Evolutionary conservation across 2,888 invertebrate genomes (phyloP).

Genomic region (Lathronympha strigana): DNA sequence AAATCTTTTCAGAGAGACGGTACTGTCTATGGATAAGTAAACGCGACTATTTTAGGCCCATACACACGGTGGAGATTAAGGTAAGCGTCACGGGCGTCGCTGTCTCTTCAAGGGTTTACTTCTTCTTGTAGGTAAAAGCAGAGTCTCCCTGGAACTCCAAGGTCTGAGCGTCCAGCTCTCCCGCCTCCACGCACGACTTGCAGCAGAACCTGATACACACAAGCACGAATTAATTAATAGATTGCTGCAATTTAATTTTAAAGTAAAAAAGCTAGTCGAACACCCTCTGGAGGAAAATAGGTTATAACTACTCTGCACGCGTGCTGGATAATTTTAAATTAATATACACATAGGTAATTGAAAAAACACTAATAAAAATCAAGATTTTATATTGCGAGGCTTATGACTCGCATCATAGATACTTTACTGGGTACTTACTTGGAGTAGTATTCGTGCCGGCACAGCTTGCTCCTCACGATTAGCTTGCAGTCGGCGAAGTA

Average conservation of each 20-base stretch:
- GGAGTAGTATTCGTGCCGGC: constrained; percentile 95
- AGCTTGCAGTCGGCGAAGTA: constrained; percentile 95
- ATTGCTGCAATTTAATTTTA: too few species aligned
- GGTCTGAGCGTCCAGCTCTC: constrained; percentile 84
- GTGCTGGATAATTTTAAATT: too few species aligned
- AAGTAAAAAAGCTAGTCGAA: too few species aligned
- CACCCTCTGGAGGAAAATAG: too few species aligned
- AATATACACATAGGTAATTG: too few species aligned
- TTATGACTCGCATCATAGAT: too few species aligned
- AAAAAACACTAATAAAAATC: too few species aligned
- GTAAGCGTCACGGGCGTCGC: constrained; percentile 1
- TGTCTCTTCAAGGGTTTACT: constrained; percentile 11
- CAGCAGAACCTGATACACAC: constrained; percentile 90
- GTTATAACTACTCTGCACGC: too few species aligned
- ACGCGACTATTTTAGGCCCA: neutral
- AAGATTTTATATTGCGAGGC: too few species aligned
- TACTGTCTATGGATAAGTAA: constrained; percentile 1
- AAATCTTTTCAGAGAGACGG: neutral
- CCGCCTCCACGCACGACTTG: constrained; percentile 94
- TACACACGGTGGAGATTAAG: neutral
- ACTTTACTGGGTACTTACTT: constrained; percentile 66
- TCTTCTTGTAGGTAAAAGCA: constrained; percentile 45
- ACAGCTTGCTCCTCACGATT: constrained; percentile 93
- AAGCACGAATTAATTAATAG: neutral
- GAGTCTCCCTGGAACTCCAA: constrained; percentile 63